These are phyloP conservation scores for Hymenopus coronatus DNA, from an alignment of 2,888 invertebrate species.

Conservation along the genomic window DNA sequence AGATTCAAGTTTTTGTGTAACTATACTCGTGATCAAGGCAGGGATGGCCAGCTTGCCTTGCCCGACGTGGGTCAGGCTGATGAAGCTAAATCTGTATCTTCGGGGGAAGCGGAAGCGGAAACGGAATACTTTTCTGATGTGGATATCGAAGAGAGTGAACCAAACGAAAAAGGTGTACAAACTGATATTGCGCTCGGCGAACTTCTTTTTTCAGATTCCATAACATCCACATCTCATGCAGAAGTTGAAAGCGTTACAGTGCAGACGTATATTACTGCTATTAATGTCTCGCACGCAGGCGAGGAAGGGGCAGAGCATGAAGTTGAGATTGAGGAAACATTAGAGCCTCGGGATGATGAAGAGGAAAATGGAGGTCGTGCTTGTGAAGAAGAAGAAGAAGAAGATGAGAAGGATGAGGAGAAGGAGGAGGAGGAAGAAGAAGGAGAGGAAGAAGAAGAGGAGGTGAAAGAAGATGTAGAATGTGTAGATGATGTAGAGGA, in stretches of 20 bases:
- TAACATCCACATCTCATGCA: background rate
- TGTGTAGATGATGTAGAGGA: no score
- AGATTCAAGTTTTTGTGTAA: background rate
- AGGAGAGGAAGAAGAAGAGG: no score
- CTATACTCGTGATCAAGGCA: background rate
- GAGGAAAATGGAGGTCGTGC: no score
- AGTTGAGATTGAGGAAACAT: background rate
- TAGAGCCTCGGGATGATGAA: background rate
- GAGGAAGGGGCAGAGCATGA: background rate
- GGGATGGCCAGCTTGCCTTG: no score
- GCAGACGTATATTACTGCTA: background rate
- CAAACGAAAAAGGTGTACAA: background rate
- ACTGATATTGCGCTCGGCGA: background rate
- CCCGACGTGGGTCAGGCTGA: no score
- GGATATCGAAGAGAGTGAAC: background rate
- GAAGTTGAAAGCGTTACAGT: background rate
- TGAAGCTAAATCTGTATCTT: background rate
- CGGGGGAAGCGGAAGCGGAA: no score
- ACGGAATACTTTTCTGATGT: background rate
- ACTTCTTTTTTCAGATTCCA: background rate
- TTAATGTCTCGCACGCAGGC: background rate
- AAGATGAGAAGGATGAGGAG: no score
- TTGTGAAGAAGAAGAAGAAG: no score
- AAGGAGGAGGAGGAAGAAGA: no score
- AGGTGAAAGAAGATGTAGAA: no score